A percentile compares a stretch with the other conserved stretches of the same genome.
phyloP scores from a whole-genome alignment of 2,888 invertebrate genomes.

The Folsomia candida region DNA sequence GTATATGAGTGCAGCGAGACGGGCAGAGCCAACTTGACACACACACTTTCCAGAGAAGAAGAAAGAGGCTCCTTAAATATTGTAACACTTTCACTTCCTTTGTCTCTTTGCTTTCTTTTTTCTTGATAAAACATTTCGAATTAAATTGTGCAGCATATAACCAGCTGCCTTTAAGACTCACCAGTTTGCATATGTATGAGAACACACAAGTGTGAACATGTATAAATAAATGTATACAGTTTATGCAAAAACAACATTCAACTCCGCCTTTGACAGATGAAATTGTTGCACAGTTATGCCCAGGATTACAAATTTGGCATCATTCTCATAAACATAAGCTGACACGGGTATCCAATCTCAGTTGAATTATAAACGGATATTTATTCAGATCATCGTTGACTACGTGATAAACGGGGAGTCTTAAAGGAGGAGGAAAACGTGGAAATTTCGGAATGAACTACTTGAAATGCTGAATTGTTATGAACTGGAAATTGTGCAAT shows the following conservation, averaged over 20 bases:
- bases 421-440: background rate
- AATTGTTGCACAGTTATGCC: background rate
- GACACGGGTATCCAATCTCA: background rate
- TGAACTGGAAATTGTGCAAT: slow-evolving; percentile 14
- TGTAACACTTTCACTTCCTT: background rate
- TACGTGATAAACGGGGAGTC: background rate
- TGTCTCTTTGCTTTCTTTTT: background rate
- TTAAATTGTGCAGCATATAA: background rate
- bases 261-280: no score
- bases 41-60: background rate
- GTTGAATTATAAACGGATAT: slow-evolving; percentile 9
- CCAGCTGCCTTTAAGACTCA: background rate
- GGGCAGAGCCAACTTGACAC: background rate
- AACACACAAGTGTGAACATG: no score
- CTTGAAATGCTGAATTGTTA: slow-evolving; percentile 10
- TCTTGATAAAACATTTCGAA: background rate
- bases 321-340: background rate
- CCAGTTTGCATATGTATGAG: no score
- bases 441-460: slow-evolving; percentile 4
- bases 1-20: no score
- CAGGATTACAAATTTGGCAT: background rate
- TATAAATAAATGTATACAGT: no score
- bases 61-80: background rate
- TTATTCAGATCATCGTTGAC: slow-evolving; percentile 1
- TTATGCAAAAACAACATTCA: no score